Percentiles rank a stretch among this genome's conserved stretches.
phyloP scores from a whole-genome alignment of 2,797 vertebrate genomes.

The Sebastes vulpes region DNA sequence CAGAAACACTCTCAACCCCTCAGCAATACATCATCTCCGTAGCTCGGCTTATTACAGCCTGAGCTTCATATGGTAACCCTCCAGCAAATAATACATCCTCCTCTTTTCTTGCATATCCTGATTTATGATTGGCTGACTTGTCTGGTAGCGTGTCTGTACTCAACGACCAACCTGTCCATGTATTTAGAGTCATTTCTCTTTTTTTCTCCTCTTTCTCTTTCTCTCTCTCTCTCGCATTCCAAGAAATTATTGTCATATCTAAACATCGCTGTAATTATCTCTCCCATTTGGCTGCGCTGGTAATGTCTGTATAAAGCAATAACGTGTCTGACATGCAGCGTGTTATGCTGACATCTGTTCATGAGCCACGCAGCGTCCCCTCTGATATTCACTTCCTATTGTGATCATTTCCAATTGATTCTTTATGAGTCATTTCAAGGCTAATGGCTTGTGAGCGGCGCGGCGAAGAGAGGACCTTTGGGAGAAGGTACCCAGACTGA shows the following conservation, averaged over 20 bases:
- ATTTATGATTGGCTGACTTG: conserved; percentile 28
- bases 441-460: conserved; percentile 90
- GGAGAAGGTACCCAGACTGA: conserved; percentile 73
- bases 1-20: conserved; percentile 68
- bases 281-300: conserved; percentile 58
- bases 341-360: conserved; percentile 70
- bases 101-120: conserved; percentile 24
- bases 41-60: conserved; percentile 42
- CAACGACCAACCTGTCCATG: conserved; percentile 1
- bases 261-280: conserved; percentile 55
- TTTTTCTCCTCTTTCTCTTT: background rate
- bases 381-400: conserved; percentile 74
- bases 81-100: conserved; percentile 38
- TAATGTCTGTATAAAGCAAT: conserved; percentile 69
- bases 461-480: conserved; percentile 67
- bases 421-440: conserved; percentile 92
- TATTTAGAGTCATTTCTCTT: conserved; percentile 12
- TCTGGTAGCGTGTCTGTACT: background rate
- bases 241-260: conserved; percentile 62
- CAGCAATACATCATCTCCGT: conserved; percentile 55
- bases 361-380: conserved; percentile 50
- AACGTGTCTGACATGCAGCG: conserved; percentile 60
- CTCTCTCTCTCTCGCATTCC: conserved; percentile 13
- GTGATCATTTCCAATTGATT: conserved; percentile 85
- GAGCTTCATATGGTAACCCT: conserved; percentile 55